Evolutionary conservation across 2,797 vertebrate genomes (phyloP).

Genomic region (Lemur catta): DNA sequence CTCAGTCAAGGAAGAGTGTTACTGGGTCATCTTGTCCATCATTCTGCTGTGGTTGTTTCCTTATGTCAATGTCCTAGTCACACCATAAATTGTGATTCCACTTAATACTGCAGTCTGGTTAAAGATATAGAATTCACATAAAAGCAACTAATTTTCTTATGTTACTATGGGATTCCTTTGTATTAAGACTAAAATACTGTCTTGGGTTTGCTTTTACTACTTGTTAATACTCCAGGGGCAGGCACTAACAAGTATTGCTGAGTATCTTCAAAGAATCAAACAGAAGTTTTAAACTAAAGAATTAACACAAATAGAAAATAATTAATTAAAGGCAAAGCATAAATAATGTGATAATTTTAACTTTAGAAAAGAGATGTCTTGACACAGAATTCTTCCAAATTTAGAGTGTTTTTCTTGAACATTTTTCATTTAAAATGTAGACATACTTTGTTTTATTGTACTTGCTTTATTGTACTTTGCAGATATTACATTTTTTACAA

Average conservation of each 20-base stretch:
- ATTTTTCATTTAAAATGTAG: neutral
- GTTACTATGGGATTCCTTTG: neutral
- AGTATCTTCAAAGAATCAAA: conserved; percentile 14
- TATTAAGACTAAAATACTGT: neutral
- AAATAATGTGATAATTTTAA: neutral
- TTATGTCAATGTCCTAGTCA: neutral
- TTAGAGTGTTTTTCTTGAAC: neutral
- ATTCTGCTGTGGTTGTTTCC: neutral
- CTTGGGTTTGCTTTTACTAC: neutral
- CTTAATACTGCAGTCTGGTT: neutral
- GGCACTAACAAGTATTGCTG: neutral
- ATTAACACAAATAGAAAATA: conserved; percentile 23
- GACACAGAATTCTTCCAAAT: neutral
- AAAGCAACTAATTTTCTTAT: neutral
- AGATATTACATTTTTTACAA: neutral
- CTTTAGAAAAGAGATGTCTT: neutral
- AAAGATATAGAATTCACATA: neutral
- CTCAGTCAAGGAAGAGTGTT: conserved; percentile 42
- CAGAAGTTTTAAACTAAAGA: neutral
- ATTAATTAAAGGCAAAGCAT: neutral
- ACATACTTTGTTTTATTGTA: neutral
- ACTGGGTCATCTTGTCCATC: conserved; percentile 24
- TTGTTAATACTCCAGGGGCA: neutral
- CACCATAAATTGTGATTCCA: neutral
- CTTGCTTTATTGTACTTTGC: neutral